Conservation (phyloP, 2,113 vertebrate species). For the Burhinus oedicnemus region DNA sequence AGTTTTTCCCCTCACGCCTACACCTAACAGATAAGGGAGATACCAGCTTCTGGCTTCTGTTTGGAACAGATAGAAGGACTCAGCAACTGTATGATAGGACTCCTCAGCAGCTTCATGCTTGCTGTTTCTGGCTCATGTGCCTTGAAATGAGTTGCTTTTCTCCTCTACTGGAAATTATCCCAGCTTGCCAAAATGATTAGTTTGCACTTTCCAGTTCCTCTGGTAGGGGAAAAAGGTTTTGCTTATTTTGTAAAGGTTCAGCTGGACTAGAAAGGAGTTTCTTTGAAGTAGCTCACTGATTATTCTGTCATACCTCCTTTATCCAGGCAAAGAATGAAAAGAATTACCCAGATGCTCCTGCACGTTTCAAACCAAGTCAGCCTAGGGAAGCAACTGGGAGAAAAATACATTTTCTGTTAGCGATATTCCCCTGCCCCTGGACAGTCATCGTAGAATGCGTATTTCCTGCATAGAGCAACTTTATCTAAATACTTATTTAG, state of each 20-base stretch:
- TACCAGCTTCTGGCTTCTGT: background rate
- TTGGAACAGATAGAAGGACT: background rate
- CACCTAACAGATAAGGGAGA: background rate
- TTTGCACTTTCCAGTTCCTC: background rate
- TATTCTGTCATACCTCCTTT: background rate
- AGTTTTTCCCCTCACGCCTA: background rate
- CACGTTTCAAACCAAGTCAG: background rate
- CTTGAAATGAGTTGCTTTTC: background rate
- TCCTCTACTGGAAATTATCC: background rate
- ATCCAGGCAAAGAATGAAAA: background rate
- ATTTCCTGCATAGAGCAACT: background rate
- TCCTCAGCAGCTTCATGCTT: background rate
- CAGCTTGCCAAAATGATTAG: background rate
- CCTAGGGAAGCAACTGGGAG: background rate
- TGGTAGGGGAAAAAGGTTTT: background rate
- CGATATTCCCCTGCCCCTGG: rapidly evolving
- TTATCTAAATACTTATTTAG: background rate
- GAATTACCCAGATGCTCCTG: background rate
- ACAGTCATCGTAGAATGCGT: background rate
- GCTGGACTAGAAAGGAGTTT: background rate
- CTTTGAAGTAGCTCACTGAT: background rate
- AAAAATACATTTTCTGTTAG: background rate
- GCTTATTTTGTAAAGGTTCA: background rate
- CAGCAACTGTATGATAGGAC: too few relatives aligned
- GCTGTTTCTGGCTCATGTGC: background rate